Percentiles rank a stretch among this genome's conserved stretches.
These are phyloP conservation scores for Blennius ocellaris DNA, from an alignment of 2,113 vertebrate genomes.

Conservation along the genomic window DNA sequence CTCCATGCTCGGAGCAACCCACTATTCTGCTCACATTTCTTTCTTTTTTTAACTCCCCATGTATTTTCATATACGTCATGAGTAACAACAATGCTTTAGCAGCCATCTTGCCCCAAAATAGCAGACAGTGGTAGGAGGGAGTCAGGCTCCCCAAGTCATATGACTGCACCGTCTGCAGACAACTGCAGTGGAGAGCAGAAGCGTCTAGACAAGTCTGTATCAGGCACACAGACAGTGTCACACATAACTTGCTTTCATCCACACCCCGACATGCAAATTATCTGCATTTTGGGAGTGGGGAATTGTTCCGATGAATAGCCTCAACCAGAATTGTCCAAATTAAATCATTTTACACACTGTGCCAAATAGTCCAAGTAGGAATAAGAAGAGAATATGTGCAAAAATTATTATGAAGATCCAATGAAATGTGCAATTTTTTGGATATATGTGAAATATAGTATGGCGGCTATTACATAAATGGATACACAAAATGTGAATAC, in stretches of 20 bases:
- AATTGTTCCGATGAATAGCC: background rate
- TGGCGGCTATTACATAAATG: too few relatives aligned
- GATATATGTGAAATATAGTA: background rate
- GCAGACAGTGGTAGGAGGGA: slow-evolving; percentile 60
- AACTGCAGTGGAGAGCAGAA: slow-evolving; percentile 74
- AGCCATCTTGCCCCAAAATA: slow-evolving; percentile 78
- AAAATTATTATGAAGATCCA: background rate
- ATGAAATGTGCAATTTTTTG: background rate
- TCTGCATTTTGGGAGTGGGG: background rate
- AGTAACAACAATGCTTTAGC: slow-evolving; percentile 55
- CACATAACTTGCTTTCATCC: slow-evolving; percentile 1
- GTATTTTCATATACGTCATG: slow-evolving; percentile 50
- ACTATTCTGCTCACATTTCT: background rate
- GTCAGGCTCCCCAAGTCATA: slow-evolving; percentile 63
- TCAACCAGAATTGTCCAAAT: background rate
- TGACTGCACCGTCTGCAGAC: slow-evolving; percentile 65
- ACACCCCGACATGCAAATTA: background rate
- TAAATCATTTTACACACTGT: background rate
- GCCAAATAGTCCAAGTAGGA: background rate
- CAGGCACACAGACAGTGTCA: slow-evolving; percentile 26
- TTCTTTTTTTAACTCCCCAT: background rate
- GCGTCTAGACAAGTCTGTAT: slow-evolving; percentile 66
- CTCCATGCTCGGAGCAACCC: background rate
- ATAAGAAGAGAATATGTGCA: background rate
- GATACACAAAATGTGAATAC: too few relatives aligned